A percentile compares a stretch with the other conserved stretches of the same genome.
phyloP scores from a whole-genome alignment of 2,888 invertebrate species.

The Eupithecia subumbrata region DNA sequence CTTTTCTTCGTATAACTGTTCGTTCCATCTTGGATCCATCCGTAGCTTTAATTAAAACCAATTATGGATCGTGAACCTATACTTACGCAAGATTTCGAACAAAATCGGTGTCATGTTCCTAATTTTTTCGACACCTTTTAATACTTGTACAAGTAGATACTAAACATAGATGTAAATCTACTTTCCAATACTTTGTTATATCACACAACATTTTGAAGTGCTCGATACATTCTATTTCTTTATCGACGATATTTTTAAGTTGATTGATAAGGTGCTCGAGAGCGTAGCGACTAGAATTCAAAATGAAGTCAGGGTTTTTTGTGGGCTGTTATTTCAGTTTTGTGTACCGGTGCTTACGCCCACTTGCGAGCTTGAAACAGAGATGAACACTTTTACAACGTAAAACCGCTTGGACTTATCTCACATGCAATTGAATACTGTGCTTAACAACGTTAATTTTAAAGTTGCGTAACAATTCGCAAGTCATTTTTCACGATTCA shows the following conservation, averaged over 20 bases:
- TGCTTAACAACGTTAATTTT: background rate
- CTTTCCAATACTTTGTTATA: constrained; percentile 25
- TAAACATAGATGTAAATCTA: constrained; percentile 6
- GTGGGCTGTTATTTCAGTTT: constrained; percentile 37
- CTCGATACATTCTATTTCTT: background rate
- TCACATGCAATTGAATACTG: constrained; percentile 20
- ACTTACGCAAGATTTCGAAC: constrained; percentile 45
- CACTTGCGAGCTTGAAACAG: constrained; percentile 18
- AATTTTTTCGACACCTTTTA: constrained; percentile 23
- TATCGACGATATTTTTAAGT: background rate
- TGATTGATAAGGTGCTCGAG: constrained; percentile 21
- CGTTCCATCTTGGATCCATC: background rate
- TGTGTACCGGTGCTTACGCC: constrained; percentile 26
- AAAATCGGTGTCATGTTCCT: constrained; percentile 34
- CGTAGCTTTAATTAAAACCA: constrained; percentile 45
- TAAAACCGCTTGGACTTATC: constrained; percentile 34
- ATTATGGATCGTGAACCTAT: constrained; percentile 42
- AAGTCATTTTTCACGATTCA: constrained; percentile 26
- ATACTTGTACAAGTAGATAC: constrained; percentile 6
- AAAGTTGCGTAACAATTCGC: constrained; percentile 25
- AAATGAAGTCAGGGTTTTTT: constrained; percentile 37
- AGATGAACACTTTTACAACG: constrained; percentile 19
- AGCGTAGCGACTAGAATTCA: constrained; percentile 26
- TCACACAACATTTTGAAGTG: constrained; percentile 9
- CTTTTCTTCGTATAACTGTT: constrained; percentile 1